phyloP scores from a whole-genome alignment of 2,797 vertebrate species.

The Neoniphon sammara region DNA sequence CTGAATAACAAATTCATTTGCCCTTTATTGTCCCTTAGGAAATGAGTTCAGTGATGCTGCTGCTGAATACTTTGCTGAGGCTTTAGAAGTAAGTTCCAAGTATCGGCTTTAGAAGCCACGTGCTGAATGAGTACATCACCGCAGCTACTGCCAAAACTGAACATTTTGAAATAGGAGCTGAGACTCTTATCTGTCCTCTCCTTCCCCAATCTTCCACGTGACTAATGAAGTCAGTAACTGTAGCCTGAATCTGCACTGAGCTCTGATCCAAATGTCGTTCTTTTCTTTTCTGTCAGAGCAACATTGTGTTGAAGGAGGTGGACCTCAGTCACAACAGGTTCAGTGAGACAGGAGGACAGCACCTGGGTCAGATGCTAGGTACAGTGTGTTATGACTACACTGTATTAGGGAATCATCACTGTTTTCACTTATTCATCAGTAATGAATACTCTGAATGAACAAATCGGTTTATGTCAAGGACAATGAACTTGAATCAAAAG shows the following conservation, averaged over 20 bases:
- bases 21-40: conserved; percentile 51
- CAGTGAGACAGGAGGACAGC: conserved; percentile 75
- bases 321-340: conserved; percentile 86
- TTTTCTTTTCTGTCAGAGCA: conserved; percentile 57
- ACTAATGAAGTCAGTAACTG: too few species aligned
- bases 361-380: conserved; percentile 84
- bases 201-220: too few species aligned
- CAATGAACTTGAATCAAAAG: too few species aligned
- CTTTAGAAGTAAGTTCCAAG: conserved; percentile 78
- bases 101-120: neutral
- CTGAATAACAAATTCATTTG: neutral
- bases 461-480: too few species aligned
- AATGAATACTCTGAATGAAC: too few species aligned
- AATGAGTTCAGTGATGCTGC: conserved; percentile 80
- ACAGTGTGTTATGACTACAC: neutral
- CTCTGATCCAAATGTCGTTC: neutral
- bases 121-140: neutral
- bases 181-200: neutral
- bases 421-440: too few species aligned
- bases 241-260: too few species aligned
- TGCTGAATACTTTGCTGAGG: conserved; percentile 74
- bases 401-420: neutral
- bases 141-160: too few species aligned
- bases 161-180: neutral
- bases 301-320: conserved; percentile 79